These are phyloP conservation scores for Lasius platythorax DNA, from an alignment of 2,888 invertebrate genomes.

Conservation along the genomic window DNA sequence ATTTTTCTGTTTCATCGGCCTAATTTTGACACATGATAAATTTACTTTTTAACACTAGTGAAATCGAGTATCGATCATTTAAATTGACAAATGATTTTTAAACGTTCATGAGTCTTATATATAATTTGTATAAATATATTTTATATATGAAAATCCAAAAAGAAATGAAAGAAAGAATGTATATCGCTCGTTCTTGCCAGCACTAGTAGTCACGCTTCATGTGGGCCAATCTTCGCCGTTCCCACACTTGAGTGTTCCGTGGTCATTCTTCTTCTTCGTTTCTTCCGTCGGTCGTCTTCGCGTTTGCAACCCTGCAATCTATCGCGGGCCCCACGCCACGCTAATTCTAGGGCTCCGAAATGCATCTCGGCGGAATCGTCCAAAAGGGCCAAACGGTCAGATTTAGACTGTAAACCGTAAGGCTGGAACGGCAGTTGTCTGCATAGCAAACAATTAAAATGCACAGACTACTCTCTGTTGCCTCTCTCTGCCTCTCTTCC, in stretches of 20 bases:
- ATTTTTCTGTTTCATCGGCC: background rate
- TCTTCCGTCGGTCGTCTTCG: constrained; percentile 64
- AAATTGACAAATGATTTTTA: background rate
- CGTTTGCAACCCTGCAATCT: constrained; percentile 81
- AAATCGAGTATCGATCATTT: background rate
- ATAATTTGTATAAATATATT: constrained; percentile 10
- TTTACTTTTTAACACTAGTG: background rate
- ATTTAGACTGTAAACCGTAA: constrained; percentile 59
- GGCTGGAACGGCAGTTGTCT: constrained; percentile 59
- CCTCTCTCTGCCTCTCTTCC: constrained; percentile 22
- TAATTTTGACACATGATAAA: background rate
- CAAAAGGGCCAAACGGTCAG: constrained; percentile 60
- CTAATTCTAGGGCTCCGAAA: constrained; percentile 82
- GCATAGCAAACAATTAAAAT: constrained; percentile 75
- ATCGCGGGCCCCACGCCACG: constrained; percentile 76
- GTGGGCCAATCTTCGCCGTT: constrained; percentile 77
- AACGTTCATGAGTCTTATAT: background rate
- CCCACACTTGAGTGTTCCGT: constrained; percentile 79
- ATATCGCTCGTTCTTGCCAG: background rate
- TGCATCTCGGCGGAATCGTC: constrained; percentile 78
- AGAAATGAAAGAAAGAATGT: background rate
- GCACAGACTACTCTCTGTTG: constrained; percentile 35
- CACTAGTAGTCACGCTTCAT: constrained; percentile 70
- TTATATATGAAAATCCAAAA: background rate
- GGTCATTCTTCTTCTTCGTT: constrained; percentile 72